These are phyloP conservation scores for Caenorhabditis afra DNA, from an alignment of 2,888 invertebrate species.

Conservation along the genomic window DNA sequence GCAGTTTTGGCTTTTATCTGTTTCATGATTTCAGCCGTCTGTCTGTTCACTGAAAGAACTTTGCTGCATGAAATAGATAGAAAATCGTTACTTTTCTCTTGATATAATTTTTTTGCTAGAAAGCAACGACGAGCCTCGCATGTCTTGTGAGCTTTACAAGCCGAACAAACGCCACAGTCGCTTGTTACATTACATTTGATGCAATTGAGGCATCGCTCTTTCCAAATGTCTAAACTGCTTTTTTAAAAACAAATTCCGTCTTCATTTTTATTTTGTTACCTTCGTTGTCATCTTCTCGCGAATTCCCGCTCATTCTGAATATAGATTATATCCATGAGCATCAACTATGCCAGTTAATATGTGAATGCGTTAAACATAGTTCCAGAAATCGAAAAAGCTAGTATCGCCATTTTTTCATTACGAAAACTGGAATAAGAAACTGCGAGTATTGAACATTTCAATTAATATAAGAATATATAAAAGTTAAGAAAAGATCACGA, in stretches of 20 bases:
- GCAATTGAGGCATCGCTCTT: conserved; percentile 35
- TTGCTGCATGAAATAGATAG: background rate
- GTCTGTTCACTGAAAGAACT: conserved; percentile 32
- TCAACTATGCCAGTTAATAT: no score
- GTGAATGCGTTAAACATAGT: no score
- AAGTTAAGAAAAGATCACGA: conserved; percentile 10
- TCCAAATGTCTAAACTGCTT: conserved; percentile 27
- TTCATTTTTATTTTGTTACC: conserved; percentile 7
- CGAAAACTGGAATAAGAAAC: no score
- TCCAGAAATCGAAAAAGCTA: no score
- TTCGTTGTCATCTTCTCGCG: conserved; percentile 15
- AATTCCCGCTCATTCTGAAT: background rate
- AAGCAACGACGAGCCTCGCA: conserved; percentile 44
- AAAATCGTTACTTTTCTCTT: conserved; percentile 24
- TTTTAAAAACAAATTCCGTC: background rate
- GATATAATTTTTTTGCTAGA: conserved; percentile 36
- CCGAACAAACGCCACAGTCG: conserved; percentile 18
- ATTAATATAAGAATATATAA: background rate
- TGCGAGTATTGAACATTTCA: no score
- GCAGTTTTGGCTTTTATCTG: conserved; percentile 37
- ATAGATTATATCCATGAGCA: background rate
- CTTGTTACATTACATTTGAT: conserved; percentile 23
- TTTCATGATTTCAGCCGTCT: conserved; percentile 19
- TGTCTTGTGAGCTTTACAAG: conserved; percentile 16
- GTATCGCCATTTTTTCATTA: background rate